Evolutionary conservation across 1,140 invertebrate species (phyloP), one percentile per base, ranked within the genome.

Genomic region (Limonius californicus): DNA sequence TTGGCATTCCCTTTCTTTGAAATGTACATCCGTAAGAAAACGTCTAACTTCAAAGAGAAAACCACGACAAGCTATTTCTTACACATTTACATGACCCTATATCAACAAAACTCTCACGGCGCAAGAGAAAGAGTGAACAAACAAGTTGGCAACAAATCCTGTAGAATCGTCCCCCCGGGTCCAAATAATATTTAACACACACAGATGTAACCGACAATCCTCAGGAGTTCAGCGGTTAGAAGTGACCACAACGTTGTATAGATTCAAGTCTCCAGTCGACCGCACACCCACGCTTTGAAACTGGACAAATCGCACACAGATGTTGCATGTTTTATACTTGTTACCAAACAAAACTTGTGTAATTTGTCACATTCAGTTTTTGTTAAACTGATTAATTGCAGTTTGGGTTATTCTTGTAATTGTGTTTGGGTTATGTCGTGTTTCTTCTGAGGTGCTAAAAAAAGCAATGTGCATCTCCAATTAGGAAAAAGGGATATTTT

Each of bases 321-420:
- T 70, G 69, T 70, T 68, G 63, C 67, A 67, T 70, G 69, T 68
- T 70, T 68, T 70, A 68, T 65, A 68, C 68, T 65, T 70, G 68
- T 69, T 68, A 59, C 59, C 58, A 43, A 60, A 70, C 67, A 56
- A 62, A 70, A 67, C 68, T 68, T 67, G 58, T 58, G 62, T 66
- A 68, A 70, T 69, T 69, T 69, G 66, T 69, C 65, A 69, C 63
- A 53, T 56, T 45, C 57, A 59, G 64, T 69, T 69, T 69, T 67
- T 59, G 35, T 53, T 59, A 45, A 64, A 69, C 43, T 65, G 65
- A 69, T 69, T 69, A 67, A 69, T 69, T 67, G 59, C 35, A 39
- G n/a, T 14, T 39, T 39, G 43, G 15, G 35, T 39, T 39, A 39
- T 39, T 39, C n/a, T 12, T 12, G 2, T 39, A 39, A 14, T 14